phyloP scores from a whole-genome alignment of 2,888 invertebrate genomes.

The Doris montereyensis region DNA sequence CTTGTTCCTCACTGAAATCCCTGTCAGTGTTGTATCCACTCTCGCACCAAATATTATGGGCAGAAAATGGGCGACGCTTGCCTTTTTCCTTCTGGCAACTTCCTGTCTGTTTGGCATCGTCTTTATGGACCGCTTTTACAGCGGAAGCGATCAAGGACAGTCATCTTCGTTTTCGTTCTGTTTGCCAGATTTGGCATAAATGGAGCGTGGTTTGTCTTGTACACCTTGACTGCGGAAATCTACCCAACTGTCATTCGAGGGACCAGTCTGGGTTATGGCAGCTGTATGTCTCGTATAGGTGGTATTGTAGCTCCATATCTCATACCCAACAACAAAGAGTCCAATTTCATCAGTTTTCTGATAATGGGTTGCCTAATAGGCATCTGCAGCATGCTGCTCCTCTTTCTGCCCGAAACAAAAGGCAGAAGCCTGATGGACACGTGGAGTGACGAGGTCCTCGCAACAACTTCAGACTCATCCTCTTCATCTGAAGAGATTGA shows the following conservation, averaged over 20 bases:
- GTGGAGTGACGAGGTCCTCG: too few relatives aligned
- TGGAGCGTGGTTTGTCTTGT: too few relatives aligned
- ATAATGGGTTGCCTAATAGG: background rate
- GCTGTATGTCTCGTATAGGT: conserved; percentile 29
- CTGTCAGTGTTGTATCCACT: conserved; percentile 24
- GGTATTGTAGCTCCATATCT: conserved; percentile 39
- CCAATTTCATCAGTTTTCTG: conserved; percentile 1
- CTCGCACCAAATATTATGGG: conserved; percentile 18
- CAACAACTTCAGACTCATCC: too few relatives aligned
- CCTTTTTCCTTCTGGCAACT: conserved; percentile 6
- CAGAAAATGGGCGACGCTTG: background rate
- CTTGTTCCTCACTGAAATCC: conserved; percentile 40
- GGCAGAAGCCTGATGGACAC: background rate
- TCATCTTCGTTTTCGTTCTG: too few relatives aligned
- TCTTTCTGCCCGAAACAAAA: conserved; percentile 8
- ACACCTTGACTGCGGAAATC: conserved; percentile 52
- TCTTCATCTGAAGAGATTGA: too few relatives aligned
- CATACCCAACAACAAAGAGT: background rate
- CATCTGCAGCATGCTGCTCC: conserved; percentile 10
- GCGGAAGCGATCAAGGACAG: too few relatives aligned
- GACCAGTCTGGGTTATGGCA: conserved; percentile 28
- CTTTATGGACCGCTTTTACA: too few relatives aligned
- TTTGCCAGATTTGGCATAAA: too few relatives aligned
- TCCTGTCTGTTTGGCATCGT: background rate
- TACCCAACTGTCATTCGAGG: conserved; percentile 60